Conservation (phyloP, 2,113 vertebrate species). For the Elgaria multicarinata region DNA sequence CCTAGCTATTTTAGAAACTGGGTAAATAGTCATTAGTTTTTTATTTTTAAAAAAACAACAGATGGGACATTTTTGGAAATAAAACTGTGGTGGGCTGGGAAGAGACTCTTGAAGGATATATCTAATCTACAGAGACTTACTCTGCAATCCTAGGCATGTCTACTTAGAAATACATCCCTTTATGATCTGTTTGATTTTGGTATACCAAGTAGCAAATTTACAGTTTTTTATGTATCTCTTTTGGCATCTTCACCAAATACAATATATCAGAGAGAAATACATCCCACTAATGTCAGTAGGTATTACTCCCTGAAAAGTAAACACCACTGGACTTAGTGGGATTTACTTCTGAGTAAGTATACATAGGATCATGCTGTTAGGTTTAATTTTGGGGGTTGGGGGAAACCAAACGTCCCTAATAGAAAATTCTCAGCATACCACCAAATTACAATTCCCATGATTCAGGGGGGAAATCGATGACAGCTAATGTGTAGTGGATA, state of each 20-base stretch:
- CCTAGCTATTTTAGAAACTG: not conserved
- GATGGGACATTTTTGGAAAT: slow-evolving; percentile 3
- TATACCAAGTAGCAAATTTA: too few species aligned
- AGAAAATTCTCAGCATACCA: not conserved
- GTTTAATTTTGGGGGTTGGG: not conserved
- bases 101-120: not conserved
- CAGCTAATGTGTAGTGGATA: not conserved
- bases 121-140: not conserved
- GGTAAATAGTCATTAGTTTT: not conserved
- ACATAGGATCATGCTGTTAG: not conserved
- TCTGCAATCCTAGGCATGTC: slow-evolving; percentile 12
- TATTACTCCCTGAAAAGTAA: not conserved
- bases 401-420: not conserved
- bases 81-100: not conserved
- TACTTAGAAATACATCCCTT: slow-evolving; percentile 11
- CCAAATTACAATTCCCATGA: not conserved
- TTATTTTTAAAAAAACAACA: not conserved
- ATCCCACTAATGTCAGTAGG: slow-evolving; percentile 35
- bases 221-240: too few species aligned
- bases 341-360: not conserved
- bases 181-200: too few species aligned
- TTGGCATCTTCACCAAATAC: too few species aligned
- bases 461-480: not conserved
- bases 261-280: too few species aligned
- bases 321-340: not conserved